Base-by-base conservation (phyloP, 1,140 invertebrate genomes). In the Calliopsis andreniformis region DNA sequence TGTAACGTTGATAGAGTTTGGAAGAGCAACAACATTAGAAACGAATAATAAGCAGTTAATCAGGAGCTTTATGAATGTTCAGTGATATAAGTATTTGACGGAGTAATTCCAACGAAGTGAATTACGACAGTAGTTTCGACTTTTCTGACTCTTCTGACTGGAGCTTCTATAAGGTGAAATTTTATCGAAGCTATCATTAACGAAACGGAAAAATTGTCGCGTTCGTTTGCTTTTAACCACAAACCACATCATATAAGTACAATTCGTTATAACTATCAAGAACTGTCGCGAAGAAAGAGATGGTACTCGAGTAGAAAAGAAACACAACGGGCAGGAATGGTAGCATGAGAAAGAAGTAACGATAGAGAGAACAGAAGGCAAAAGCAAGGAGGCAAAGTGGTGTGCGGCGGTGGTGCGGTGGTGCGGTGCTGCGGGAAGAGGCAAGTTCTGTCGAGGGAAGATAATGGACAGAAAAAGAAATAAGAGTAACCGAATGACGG, bases 251-350 rank as follows among this genome's bases (percentile, higher is more conserved):
- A 49, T 73, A 39, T 10, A 10, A 10, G 10, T 39, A 73, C 62
- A 35, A 39, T 73, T 73, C 70, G 66, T 66, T 73, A 73, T 73
- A 62, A 62, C 61, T 66, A 73, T 39, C 43, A 67, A 59, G 73
- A 76, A 69, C 58, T 49, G 64, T 56, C 49, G 67, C 77, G 45
- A 64, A 69, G 49, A 64, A 69, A 64, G 73, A 64, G 61, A 80
- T 70, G 68, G 58, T 67, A 67, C 70, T 64, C 49, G 73, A 68
- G 45, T 28, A 35, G 51, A 70, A 35, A n/a, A 30, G 28, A 28
- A 56, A 39, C 47, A 18, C 14, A 28, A 25, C 28, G 20, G 18
- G 61, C 47, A 55, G n/a, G 18, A 59, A 7, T 10, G 35, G 18
- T 49, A 32, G 70, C 25, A n/a, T 14, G 66, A 49, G 32, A 23